phyloP scores from a whole-genome alignment of 2,113 vertebrate species.

The Alexandromys fortis region DNA sequence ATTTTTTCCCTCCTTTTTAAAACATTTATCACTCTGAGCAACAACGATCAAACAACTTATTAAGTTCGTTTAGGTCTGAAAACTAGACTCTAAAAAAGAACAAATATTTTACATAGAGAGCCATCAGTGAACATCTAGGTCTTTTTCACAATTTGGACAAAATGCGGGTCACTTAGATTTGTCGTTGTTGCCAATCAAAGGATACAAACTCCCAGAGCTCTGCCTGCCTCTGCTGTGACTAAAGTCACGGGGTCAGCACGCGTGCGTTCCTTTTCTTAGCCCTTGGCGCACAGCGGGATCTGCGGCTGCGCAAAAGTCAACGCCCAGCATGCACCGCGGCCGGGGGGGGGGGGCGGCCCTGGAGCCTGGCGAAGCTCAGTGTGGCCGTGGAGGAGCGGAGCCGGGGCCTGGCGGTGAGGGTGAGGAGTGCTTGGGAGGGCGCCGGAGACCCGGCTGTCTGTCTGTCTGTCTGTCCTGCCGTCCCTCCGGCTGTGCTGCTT shows the following conservation, averaged over 20 bases:
- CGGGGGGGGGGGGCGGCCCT: too few relatives aligned
- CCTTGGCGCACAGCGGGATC: not conserved
- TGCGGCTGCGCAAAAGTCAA: conserved; percentile 50
- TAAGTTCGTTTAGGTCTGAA: not conserved
- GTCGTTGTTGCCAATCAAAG: not conserved
- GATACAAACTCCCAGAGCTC: not conserved
- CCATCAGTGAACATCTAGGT: not conserved
- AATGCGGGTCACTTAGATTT: not conserved
- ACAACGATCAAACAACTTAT: not conserved
- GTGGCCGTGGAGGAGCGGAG: rapidly evolving
- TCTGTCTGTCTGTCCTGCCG: too few relatives aligned
- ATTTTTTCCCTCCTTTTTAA: not conserved
- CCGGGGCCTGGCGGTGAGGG: not conserved
- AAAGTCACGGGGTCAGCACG: not conserved
- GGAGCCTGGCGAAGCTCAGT: not conserved
- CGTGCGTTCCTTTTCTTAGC: not conserved
- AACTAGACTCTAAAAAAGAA: not conserved
- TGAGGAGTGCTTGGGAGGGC: not conserved
- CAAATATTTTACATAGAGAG: not conserved
- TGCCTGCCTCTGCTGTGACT: not conserved
- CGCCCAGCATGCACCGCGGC: not conserved
- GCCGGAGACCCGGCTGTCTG: too few relatives aligned
- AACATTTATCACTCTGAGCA: not conserved
- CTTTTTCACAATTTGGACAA: not conserved
- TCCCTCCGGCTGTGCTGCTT: rapidly evolving